Evolutionary conservation across 92 coral and sea anemone genomes (phyloP).

Genomic region (Parazoanthus swiftii): DNA sequence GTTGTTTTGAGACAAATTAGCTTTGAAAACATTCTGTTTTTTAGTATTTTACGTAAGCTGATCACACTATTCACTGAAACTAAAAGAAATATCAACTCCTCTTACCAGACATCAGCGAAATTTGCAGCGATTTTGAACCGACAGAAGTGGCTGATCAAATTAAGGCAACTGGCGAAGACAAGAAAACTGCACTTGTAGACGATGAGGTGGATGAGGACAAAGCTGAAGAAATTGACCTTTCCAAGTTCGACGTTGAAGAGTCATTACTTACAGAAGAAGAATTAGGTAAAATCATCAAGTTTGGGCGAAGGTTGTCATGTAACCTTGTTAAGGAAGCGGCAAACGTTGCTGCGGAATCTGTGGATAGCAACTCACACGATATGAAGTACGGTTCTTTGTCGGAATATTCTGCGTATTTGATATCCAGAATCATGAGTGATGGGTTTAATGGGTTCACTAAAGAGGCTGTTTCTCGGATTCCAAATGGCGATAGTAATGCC

Average conservation of each 20-base stretch:
- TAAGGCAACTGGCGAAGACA: constrained; percentile 49
- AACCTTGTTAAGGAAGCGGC: constrained; percentile 65
- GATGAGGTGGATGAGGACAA: constrained; percentile 61
- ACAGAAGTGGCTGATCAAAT: constrained; percentile 49
- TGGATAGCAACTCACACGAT: constrained; percentile 1
- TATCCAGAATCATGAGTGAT: constrained; percentile 65
- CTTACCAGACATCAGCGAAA: constrained; percentile 64
- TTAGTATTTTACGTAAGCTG: neutral
- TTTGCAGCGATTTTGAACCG: constrained; percentile 64
- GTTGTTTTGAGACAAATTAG: too few species aligned
- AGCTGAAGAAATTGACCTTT: constrained; percentile 40
- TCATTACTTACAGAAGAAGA: constrained; percentile 54
- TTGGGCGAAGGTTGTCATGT: constrained; percentile 65
- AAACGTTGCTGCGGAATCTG: constrained; percentile 45
- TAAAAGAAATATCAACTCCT: neutral
- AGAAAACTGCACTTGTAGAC: constrained; percentile 78
- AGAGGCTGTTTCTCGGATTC: constrained; percentile 32
- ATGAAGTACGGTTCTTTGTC: constrained; percentile 58
- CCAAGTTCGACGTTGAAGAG: constrained; percentile 34
- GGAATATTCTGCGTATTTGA: constrained; percentile 69
- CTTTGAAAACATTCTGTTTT: neutral
- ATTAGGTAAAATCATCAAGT: constrained; percentile 56
- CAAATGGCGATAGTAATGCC: constrained; percentile 2
- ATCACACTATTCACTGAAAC: neutral
- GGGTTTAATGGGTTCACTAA: constrained; percentile 62